phyloP scores from a whole-genome alignment of 2,797 vertebrate genomes.

The Fratercula arctica region DNA sequence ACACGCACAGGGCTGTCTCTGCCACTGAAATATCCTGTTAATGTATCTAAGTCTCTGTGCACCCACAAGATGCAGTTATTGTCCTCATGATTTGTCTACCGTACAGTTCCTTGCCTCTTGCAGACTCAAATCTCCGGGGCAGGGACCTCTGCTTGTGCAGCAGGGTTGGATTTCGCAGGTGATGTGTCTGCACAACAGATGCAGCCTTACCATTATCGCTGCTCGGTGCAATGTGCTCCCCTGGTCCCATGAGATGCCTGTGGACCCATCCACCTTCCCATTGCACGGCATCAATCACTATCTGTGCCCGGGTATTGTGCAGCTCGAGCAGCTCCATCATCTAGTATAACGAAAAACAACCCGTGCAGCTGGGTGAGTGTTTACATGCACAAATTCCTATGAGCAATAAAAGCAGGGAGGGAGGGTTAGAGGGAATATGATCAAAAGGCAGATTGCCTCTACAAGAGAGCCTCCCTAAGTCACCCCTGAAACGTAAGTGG shows the following conservation, averaged over 20 bases:
- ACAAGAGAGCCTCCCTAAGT: background rate
- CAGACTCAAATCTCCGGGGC: background rate
- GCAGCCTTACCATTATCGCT: background rate
- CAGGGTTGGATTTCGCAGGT: background rate
- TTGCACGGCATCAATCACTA: rapidly evolving
- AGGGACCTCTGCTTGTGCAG: background rate
- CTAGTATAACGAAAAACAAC: background rate
- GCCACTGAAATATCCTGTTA: background rate
- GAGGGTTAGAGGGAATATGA: background rate
- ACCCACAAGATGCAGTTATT: background rate
- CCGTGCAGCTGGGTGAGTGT: background rate
- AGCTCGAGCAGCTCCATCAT: background rate
- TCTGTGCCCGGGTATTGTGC: rapidly evolving
- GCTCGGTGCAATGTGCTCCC: rapidly evolving
- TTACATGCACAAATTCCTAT: background rate
- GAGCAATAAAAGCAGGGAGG: background rate
- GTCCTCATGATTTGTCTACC: background rate
- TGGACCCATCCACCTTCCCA: background rate
- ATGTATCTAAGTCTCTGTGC: background rate
- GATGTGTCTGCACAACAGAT: background rate
- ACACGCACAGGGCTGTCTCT: background rate
- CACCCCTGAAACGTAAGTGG: background rate
- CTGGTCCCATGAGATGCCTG: rapidly evolving
- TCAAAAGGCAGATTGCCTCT: background rate
- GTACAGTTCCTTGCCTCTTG: background rate